Percentiles rank a stretch among this genome's conserved stretches.
Evolutionary conservation across 2,888 invertebrate species (phyloP).

Genomic region (Hyles lineata): DNA sequence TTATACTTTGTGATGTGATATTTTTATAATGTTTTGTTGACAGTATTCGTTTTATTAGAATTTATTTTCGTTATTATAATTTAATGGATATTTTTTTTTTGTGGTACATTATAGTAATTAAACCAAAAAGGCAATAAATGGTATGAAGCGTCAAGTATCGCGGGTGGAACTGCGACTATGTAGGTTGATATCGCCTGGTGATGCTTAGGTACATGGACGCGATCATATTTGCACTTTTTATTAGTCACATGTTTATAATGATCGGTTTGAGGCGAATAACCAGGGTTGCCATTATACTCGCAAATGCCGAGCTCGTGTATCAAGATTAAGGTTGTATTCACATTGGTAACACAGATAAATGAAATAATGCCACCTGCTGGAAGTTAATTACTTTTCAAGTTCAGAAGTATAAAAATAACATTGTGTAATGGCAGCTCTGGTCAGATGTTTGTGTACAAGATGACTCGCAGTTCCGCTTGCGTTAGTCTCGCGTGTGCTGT

Average conservation of each 20-base stretch:
- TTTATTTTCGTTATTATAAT: constrained; percentile 12
- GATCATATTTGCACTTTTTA: not conserved
- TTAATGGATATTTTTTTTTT: not conserved
- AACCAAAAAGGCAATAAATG: not conserved
- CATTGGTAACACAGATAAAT: no score
- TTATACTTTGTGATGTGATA: constrained; percentile 14
- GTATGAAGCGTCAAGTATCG: not conserved
- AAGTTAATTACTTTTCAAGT: no score
- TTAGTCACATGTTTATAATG: no score
- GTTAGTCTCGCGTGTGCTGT: not conserved
- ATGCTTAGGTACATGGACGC: not conserved
- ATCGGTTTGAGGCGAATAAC: no score
- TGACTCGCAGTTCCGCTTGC: not conserved
- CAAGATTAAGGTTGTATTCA: no score
- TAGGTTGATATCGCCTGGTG: not conserved
- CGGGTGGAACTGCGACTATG: not conserved
- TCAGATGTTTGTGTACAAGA: not conserved
- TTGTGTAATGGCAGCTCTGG: not conserved
- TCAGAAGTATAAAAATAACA: no score
- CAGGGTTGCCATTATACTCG: no score
- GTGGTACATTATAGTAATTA: not conserved
- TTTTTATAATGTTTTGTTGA: constrained; percentile 15
- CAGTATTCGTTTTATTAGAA: constrained; percentile 10
- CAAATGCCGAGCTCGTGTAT: no score
- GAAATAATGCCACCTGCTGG: no score